These are phyloP conservation scores for Selenia dentaria DNA, from an alignment of 2,888 invertebrate species.

Conservation along the genomic window DNA sequence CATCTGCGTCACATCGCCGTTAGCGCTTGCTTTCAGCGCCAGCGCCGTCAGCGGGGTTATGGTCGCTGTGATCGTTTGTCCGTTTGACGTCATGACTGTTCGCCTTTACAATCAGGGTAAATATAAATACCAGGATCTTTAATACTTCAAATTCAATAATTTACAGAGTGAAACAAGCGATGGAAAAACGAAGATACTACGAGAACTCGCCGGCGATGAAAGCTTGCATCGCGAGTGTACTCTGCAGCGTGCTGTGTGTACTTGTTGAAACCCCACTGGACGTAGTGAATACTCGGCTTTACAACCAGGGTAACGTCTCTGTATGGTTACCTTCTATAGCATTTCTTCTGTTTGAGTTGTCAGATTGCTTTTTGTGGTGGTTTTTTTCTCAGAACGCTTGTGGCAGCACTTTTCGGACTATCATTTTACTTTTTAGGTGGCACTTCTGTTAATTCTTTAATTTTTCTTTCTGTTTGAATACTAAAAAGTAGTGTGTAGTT, in stretches of 20 bases:
- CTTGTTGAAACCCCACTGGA: slow-evolving; percentile 94
- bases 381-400: no score
- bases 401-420: no score
- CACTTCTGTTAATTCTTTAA: no score
- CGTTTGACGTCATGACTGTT: slow-evolving; percentile 94
- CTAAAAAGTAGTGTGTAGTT: no score
- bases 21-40: slow-evolving; percentile 78
- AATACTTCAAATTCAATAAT: no score
- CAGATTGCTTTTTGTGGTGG: no score
- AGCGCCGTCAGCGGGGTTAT: slow-evolving; percentile 91
- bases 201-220: slow-evolving; percentile 84
- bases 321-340: not conserved
- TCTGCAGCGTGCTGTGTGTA: slow-evolving; percentile 90
- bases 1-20: slow-evolving; percentile 55
- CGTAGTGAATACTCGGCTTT: slow-evolving; percentile 93
- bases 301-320: slow-evolving; percentile 90
- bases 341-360: no score
- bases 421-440: no score
- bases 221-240: slow-evolving; percentile 89
- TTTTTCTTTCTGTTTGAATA: no score
- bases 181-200: slow-evolving; percentile 59
- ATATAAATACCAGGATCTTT: slow-evolving; percentile 66
- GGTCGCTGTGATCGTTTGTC: slow-evolving; percentile 91
- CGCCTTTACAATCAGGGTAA: slow-evolving; percentile 95
- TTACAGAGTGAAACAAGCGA: slow-evolving; percentile 68